Percentiles rank a stretch among this genome's conserved stretches.
Conservation (phyloP, 1,140 invertebrate species). For the Drosophila fuyamai region DNA sequence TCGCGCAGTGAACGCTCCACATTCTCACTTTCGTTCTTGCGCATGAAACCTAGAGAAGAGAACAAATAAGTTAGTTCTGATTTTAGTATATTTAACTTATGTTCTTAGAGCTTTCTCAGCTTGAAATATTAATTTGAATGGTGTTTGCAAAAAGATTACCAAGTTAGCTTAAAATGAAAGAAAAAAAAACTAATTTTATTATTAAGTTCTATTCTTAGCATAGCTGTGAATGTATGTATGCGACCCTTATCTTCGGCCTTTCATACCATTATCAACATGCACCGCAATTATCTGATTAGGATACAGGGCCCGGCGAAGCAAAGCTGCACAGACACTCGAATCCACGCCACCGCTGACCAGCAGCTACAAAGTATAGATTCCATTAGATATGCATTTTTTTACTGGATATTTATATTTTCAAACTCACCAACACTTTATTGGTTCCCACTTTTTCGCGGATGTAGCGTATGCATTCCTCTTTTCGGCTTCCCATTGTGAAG, state of each 20-base stretch:
- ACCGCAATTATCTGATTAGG: slow-evolving; percentile 97
- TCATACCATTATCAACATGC: slow-evolving; percentile 97
- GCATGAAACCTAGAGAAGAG: slow-evolving; percentile 92
- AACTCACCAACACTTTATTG: slow-evolving; percentile 96
- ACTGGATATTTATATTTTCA: not conserved
- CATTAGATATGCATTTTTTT: not conserved
- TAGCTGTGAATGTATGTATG: not conserved
- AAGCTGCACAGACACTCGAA: slow-evolving; percentile 98
- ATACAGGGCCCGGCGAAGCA: slow-evolving; percentile 94
- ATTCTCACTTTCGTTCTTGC: slow-evolving; percentile 96
- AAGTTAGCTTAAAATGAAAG: too few relatives aligned
- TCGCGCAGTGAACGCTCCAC: slow-evolving; percentile 94
- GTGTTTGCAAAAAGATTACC: too few relatives aligned
- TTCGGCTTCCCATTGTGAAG: slow-evolving; percentile 95
- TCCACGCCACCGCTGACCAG: slow-evolving; percentile 98
- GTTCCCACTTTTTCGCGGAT: slow-evolving; percentile 95
- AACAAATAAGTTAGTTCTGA: not conserved
- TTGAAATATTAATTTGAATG: not conserved
- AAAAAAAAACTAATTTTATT: not conserved
- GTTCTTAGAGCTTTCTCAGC: not conserved
- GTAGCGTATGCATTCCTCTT: slow-evolving; percentile 96
- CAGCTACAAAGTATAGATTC: slow-evolving; percentile 86
- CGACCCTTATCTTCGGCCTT: not conserved
- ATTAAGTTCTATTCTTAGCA: not conserved
- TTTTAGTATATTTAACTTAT: not conserved